Percentiles rank a stretch among this genome's conserved stretches.
Evolutionary conservation across 2,113 vertebrate genomes (phyloP).

Genomic region (Myodes glareolus): DNA sequence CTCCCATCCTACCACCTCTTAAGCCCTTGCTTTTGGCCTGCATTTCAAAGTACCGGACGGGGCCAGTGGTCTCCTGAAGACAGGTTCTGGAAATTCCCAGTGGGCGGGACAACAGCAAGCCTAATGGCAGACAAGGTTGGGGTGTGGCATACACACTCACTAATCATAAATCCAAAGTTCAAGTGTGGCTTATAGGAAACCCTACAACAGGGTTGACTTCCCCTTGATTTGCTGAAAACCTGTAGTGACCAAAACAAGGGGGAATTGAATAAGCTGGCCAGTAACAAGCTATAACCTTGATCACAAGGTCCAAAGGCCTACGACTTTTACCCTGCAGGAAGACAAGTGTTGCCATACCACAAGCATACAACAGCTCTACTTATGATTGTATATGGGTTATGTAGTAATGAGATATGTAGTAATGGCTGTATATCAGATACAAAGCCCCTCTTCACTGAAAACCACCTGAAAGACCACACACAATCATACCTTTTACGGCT

Average conservation of each 20-base stretch:
- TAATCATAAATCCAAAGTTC: neutral
- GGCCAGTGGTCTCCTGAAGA: neutral
- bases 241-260: neutral
- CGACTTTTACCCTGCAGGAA: neutral
- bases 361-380: neutral
- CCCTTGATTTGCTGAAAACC: neutral
- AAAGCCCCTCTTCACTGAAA: neutral
- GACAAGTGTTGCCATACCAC: neutral
- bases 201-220: neutral
- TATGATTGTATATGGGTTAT: neutral
- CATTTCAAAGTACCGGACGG: neutral
- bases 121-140: neutral
- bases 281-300: neutral
- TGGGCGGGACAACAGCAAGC: neutral
- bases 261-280: neutral
- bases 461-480: neutral
- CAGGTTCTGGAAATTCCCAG: neutral
- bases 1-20: neutral
- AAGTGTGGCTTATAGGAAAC: neutral
- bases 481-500: neutral
- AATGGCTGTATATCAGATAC: neutral
- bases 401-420: neutral
- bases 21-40: neutral
- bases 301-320: neutral
- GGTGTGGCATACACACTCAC: neutral